Evolutionary conservation across 2,113 vertebrate species (phyloP), one percentile per base, ranked within the genome.

Genomic region (Syrmaticus mikado): DNA sequence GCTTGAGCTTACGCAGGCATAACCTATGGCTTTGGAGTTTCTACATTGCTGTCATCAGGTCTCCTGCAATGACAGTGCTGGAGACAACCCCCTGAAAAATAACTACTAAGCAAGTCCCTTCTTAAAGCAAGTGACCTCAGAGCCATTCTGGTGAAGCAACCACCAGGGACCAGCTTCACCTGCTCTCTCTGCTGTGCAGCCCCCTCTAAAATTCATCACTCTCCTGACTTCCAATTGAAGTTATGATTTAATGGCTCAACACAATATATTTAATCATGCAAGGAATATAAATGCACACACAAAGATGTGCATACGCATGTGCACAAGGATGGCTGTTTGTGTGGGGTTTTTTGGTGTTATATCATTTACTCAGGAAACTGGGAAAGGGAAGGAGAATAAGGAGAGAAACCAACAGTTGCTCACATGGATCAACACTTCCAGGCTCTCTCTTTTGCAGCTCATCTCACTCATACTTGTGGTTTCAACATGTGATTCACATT

Each of bases 401-500:
- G 67, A 92, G 83, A 92, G 81, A 90, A 96, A 93, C 85, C 94
- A 96, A 83, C 84, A 95, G 90, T 93, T 94, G 94, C 80, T 96
- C 90, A 89, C 77, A 96, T 64, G 89, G 93, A 95, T 97, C 95
- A 96, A 95, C 94, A 95, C 94, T 97, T 95, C 58, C 70, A 85
- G 80, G 76, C 83, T 85, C 85, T 82, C 80, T 94, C 93, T 96
- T 95, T 93, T 88, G 92, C 95, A 93, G 92, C 36, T 90, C 80
- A 94, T 94, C 95, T 96, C 94, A 53, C 82, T 92, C 94, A 95
- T 90, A 95, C 57, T 95, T 97, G 92, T 87, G 95, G 94, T 95
- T 97, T 95, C 88, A 91, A 95, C 95, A 95, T 96, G 92, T 95
- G 96, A 93, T 95, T 94, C 96, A 71, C 73, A 96, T 96, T 96